phyloP scores from a whole-genome alignment of 2,888 invertebrate species.

The Coleophora deauratella region DNA sequence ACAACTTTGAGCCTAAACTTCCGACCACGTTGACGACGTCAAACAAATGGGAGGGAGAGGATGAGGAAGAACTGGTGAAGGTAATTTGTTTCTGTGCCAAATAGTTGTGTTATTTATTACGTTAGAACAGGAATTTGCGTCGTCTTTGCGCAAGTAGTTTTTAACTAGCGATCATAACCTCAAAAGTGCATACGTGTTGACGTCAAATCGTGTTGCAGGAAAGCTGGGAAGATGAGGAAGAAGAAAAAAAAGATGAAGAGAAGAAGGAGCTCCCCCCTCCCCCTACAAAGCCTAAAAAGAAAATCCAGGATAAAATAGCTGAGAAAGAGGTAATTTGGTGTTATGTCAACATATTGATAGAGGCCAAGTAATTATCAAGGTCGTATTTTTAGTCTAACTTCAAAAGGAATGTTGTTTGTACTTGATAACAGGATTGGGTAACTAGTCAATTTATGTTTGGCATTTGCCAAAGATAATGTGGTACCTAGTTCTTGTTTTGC shows the following conservation, averaged over 20 bases:
- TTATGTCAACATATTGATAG: not conserved
- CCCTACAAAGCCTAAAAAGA: constrained; percentile 81
- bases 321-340: constrained; percentile 89
- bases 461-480: too few relatives aligned
- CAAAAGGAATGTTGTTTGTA: not conserved
- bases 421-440: too few relatives aligned
- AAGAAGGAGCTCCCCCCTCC: constrained; percentile 75
- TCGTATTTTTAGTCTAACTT: not conserved
- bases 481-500: too few relatives aligned
- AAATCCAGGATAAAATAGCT: constrained; percentile 85
- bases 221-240: constrained; percentile 95
- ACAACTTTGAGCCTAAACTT: constrained; percentile 80
- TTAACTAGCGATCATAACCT: constrained; percentile 49
- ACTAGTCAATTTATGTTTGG: too few relatives aligned
- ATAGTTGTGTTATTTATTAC: constrained; percentile 17
- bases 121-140: constrained; percentile 1
- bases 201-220: constrained; percentile 78
- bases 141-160: constrained; percentile 9
- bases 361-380: not conserved
- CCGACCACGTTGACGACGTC: constrained; percentile 71
- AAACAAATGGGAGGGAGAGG: constrained; percentile 92
- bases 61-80: constrained; percentile 90
- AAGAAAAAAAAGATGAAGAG: constrained; percentile 86
- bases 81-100: constrained; percentile 67
- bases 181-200: constrained; percentile 60